Conservation (phyloP, 2,797 vertebrate species). For the Brachyalestes nurse region DNA sequence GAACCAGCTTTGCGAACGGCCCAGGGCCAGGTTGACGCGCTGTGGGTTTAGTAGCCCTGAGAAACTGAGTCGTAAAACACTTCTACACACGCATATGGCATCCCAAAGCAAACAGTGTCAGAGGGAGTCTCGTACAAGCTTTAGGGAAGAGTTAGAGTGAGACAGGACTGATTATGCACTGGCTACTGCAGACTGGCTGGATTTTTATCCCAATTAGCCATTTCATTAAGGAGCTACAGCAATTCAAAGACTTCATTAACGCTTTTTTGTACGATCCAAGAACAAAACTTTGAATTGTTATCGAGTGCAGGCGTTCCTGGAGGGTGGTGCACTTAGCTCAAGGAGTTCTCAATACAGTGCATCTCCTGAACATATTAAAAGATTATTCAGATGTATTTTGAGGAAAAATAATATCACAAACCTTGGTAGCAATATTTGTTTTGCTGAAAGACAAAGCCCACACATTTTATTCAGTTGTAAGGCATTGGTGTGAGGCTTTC, state of each 20-base stretch:
- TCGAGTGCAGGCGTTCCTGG: too few relatives aligned
- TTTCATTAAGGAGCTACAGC: neutral
- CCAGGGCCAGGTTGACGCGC: slow-evolving; percentile 21
- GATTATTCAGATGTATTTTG: neutral
- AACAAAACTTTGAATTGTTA: too few relatives aligned
- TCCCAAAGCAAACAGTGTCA: slow-evolving; percentile 38
- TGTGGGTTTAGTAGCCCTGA: slow-evolving; percentile 45
- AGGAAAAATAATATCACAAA: neutral
- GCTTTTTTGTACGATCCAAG: too few relatives aligned
- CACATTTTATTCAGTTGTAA: neutral
- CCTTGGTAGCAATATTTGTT: neutral
- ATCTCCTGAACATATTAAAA: too few relatives aligned
- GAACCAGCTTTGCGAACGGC: slow-evolving; percentile 39
- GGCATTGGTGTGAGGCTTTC: too few relatives aligned
- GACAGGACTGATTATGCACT: neutral
- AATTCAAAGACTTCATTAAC: too few relatives aligned
- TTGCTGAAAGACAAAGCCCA: neutral
- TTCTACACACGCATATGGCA: slow-evolving; percentile 19
- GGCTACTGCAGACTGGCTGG: neutral
- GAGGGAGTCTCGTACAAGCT: neutral
- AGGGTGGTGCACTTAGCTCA: too few relatives aligned
- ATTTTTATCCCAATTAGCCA: neutral
- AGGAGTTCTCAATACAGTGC: too few relatives aligned
- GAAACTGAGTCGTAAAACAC: slow-evolving; percentile 39
- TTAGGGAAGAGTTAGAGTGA: slow-evolving; percentile 5